Base-by-base conservation (phyloP, 2,113 vertebrate genomes). In the Nematolebias whitei region DNA sequence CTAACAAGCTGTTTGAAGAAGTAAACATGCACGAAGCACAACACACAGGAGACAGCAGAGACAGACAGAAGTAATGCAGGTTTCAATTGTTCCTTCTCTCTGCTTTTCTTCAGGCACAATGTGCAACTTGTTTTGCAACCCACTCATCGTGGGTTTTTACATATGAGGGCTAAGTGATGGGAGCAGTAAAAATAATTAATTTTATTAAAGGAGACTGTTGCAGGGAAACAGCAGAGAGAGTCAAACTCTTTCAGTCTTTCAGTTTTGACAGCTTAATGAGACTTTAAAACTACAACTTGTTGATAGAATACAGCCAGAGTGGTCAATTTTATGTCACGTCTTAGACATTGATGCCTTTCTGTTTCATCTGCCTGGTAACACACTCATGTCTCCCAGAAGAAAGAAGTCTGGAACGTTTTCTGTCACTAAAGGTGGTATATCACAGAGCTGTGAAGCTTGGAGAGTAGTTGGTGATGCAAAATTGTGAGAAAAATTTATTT, bases 141-240 rank as follows among this genome's bases (percentile, higher is more conserved):
- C 35, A 15, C 20, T 19, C 40, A 53, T 74, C 47, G 35, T 65
- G 63, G 41, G 15, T 45, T 49, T 50, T 32, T 26, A 68, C 71
- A 75, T 53, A 76, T 49, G 50, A 56, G 38, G 41, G 57, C 26
- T 67, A 56, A 71, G 67, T 79, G 60, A 73, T 45, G 60, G n/a
- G 20, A 32, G 23, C 55, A 56, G 61, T 35, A 43, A 80, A 67
- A 81, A 80, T 71, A 68, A 24, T 87, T 63, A 80, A 70, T 10
- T 32, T 5, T 24, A 53, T 71, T 66, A 69, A 67, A 76, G 24
- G 18, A 47, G 43, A 39, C 26, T 51, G 26, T 48, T 65, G 57
- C 44, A 26, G 23, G 16, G 53, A 55, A 23, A 43, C 45, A 51
- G 67, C 29, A 24, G 62, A 70, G 44, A 39, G 29, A 61, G 53